Evolutionary conservation across 92 coral and sea anemone genomes (phyloP).

Genomic region (Pocillopora meandrina): DNA sequence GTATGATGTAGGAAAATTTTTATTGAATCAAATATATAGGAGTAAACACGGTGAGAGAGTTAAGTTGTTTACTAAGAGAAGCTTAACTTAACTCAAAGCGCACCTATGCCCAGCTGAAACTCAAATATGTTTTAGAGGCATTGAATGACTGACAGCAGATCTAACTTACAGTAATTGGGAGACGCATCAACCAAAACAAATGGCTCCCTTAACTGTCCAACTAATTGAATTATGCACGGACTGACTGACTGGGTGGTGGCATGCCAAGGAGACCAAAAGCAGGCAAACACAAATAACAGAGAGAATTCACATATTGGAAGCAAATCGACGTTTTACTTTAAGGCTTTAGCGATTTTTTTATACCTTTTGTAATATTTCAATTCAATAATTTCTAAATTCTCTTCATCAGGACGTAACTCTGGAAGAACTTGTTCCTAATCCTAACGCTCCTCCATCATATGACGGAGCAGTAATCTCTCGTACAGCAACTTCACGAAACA

Average conservation of each 20-base stretch:
- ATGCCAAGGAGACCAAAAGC: too few species aligned
- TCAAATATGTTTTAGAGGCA: background rate
- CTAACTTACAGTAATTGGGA: background rate
- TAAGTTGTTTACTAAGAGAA: too few species aligned
- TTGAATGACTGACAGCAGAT: conserved; percentile 17
- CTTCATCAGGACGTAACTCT: conserved; percentile 27
- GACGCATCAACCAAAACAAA: too few species aligned
- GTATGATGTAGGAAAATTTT: too few species aligned
- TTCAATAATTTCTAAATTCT: background rate
- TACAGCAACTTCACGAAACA: conserved; percentile 38
- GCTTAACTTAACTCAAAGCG: too few species aligned
- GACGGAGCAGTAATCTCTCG: conserved; percentile 59
- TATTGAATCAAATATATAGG: too few species aligned
- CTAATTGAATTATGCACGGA: conserved; percentile 3
- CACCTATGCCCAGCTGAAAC: too few species aligned
- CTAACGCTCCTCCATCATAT: conserved; percentile 45
- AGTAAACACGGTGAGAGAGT: too few species aligned
- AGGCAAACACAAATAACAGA: too few species aligned
- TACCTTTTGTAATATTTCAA: background rate
- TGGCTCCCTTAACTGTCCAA: background rate
- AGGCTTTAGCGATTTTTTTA: background rate
- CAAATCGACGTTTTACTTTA: too few species aligned
- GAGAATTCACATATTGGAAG: too few species aligned
- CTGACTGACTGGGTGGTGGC: conserved; percentile 1
- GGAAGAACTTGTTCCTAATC: conserved; percentile 66